phyloP scores from a whole-genome alignment of 2,888 invertebrate genomes.

The Disparrhopalites patrizii region DNA sequence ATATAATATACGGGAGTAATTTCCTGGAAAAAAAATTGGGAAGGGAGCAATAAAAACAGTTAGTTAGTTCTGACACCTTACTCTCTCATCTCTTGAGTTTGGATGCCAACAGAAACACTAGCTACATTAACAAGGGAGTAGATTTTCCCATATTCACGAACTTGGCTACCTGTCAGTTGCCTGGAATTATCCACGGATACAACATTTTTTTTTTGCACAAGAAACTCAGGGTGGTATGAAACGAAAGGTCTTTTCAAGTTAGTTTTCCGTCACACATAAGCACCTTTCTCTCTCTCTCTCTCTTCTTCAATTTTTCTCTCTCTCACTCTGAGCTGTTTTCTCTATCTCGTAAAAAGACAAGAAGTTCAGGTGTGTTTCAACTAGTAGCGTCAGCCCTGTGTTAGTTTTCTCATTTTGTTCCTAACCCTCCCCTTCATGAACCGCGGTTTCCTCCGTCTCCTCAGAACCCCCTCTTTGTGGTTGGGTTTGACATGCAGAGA shows the following conservation, averaged over 20 bases:
- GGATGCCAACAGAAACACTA: too few relatives aligned
- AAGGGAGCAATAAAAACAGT: not conserved
- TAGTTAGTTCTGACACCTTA: not conserved
- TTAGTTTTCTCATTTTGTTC: too few relatives aligned
- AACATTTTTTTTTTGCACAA: constrained; percentile 13
- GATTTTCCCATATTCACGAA: too few relatives aligned
- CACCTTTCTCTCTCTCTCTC: not conserved
- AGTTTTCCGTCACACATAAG: not conserved
- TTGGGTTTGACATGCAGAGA: too few relatives aligned
- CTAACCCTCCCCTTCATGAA: too few relatives aligned
- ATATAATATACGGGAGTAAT: not conserved
- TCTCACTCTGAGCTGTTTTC: constrained; percentile 12
- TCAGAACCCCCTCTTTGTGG: too few relatives aligned
- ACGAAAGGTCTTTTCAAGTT: not conserved
- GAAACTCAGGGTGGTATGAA: constrained; percentile 22
- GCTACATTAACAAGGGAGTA: too few relatives aligned
- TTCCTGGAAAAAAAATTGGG: not conserved
- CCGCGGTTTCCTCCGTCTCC: too few relatives aligned
- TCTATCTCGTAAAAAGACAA: constrained; percentile 17
- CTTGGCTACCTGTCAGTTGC: constrained; percentile 19
- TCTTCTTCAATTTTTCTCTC: too few relatives aligned
- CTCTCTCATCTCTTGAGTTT: too few relatives aligned
- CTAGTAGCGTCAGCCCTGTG: too few relatives aligned
- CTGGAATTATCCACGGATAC: constrained; percentile 12
- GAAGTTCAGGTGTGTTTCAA: constrained; percentile 5